Percentiles rank a stretch among this genome's conserved stretches.
phyloP scores from a whole-genome alignment of 2,113 vertebrate species.

The Lophotis ruficrista region DNA sequence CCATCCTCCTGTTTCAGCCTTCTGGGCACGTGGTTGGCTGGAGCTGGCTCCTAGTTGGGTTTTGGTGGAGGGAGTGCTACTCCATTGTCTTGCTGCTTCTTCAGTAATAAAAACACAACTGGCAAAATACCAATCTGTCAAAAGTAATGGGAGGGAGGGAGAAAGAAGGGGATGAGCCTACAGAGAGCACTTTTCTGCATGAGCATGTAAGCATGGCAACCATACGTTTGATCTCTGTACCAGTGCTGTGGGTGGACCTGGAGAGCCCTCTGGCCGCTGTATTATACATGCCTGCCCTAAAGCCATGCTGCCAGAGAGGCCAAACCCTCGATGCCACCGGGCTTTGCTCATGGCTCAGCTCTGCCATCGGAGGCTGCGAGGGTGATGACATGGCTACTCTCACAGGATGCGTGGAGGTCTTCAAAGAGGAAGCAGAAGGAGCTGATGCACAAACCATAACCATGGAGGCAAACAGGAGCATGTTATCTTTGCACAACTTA shows the following conservation, averaged over 20 bases:
- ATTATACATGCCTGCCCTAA: not conserved
- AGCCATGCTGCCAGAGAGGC: not conserved
- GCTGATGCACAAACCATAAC: not conserved
- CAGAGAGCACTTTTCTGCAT: not conserved
- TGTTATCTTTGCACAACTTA: not conserved
- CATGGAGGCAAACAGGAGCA: not conserved
- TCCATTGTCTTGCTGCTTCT: not conserved
- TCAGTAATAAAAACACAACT: not conserved
- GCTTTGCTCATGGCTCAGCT: not conserved
- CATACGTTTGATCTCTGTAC: not conserved
- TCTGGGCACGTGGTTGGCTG: fast-evolving
- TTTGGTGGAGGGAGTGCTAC: not conserved
- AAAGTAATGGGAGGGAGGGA: not conserved
- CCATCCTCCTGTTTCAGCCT: not conserved
- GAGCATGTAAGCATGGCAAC: not conserved
- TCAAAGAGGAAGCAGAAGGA: not conserved
- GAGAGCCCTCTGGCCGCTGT: not conserved
- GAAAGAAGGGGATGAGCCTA: not conserved
- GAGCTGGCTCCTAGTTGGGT: not conserved
- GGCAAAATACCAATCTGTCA: not conserved
- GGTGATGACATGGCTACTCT: not conserved
- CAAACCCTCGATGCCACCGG: not conserved
- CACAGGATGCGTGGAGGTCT: fast-evolving
- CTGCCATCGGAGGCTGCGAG: not conserved
- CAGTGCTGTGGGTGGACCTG: fast-evolving